These are phyloP conservation scores for Bembecia ichneumoniformis DNA, from an alignment of 2,888 invertebrate genomes.

Conservation along the genomic window DNA sequence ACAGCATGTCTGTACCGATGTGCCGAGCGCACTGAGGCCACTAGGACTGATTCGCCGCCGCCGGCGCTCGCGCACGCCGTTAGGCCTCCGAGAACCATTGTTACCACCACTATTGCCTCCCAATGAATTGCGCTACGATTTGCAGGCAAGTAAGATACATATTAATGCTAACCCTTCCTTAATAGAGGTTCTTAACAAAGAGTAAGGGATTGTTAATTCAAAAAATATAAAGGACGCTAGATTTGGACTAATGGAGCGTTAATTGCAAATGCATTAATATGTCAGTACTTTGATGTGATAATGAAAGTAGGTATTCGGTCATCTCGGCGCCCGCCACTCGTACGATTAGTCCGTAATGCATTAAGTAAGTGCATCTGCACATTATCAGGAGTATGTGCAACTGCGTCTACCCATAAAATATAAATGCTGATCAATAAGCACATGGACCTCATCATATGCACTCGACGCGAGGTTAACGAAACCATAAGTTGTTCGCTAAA, in stretches of 20 bases:
- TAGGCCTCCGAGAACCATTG: constrained; percentile 23
- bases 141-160: constrained; percentile 17
- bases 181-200: too few relatives aligned
- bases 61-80: constrained; percentile 34
- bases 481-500: constrained; percentile 53
- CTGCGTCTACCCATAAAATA: constrained; percentile 17
- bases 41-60: constrained; percentile 9
- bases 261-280: too few relatives aligned
- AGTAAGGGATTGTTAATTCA: too few relatives aligned
- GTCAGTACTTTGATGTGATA: too few relatives aligned
- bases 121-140: constrained; percentile 14
- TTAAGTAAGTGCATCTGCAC: constrained; percentile 23
- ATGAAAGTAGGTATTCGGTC: too few relatives aligned
- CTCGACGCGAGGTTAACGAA: constrained; percentile 48
- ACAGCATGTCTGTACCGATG: constrained; percentile 74
- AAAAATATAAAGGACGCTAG: too few relatives aligned
- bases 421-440: constrained; percentile 20
- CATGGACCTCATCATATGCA: constrained; percentile 20
- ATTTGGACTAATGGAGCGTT: too few relatives aligned
- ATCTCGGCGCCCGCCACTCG: constrained; percentile 3
- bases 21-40: constrained; percentile 51
- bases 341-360: too few relatives aligned
- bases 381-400: constrained; percentile 9
- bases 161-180: too few relatives aligned
- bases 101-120: constrained; percentile 35